phyloP scores from a whole-genome alignment of 2,888 invertebrate genomes.

The Habrosyne pyritoides region DNA sequence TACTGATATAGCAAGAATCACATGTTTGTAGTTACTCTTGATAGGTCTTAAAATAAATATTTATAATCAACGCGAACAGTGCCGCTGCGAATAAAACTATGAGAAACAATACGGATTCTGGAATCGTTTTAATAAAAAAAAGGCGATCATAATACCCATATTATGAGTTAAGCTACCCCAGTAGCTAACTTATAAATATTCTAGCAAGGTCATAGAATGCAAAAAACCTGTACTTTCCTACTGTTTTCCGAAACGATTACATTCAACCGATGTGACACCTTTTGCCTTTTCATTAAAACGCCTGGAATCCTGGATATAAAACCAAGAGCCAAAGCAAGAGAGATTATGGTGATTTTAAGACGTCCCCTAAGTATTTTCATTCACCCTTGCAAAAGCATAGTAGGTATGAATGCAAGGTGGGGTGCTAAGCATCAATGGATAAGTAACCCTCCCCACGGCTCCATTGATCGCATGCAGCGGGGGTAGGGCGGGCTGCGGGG shows the following conservation, averaged over 20 bases:
- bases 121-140: too few species aligned
- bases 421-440: slow-evolving; percentile 49
- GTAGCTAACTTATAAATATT: too few species aligned
- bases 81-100: too few species aligned
- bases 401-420: slow-evolving; percentile 56
- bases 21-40: neutral
- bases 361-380: slow-evolving; percentile 35
- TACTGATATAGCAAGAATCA: too few species aligned
- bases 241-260: too few species aligned
- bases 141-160: too few species aligned
- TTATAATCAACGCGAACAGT: neutral
- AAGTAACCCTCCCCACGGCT: slow-evolving; percentile 42
- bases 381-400: slow-evolving; percentile 48
- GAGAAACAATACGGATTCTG: too few species aligned
- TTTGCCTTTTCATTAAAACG: too few species aligned
- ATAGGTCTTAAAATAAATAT: neutral
- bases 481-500: slow-evolving; percentile 29
- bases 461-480: slow-evolving; percentile 69
- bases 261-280: too few species aligned
- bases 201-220: too few species aligned
- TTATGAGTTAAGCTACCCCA: too few species aligned
- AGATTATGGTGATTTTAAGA: neutral
- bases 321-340: neutral
- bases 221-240: too few species aligned
- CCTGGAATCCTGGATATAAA: neutral